These are phyloP conservation scores for Apeltes quadracus DNA, from an alignment of 2,113 vertebrate species.

Conservation along the genomic window DNA sequence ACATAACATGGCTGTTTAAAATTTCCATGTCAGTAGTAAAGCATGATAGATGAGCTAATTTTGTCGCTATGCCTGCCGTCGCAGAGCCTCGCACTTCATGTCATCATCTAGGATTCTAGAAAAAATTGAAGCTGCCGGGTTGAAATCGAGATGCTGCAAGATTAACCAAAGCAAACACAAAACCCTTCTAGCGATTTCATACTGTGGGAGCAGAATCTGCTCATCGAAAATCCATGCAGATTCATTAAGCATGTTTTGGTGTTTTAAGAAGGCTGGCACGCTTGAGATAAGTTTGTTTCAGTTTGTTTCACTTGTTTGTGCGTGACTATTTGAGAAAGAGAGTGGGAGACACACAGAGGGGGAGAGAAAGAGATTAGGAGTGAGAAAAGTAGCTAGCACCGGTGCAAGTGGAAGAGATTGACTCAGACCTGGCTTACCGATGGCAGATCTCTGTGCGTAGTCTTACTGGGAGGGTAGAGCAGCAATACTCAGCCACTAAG, in stretches of 20 bases:
- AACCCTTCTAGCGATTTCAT: slow-evolving; percentile 51
- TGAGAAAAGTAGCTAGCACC: slow-evolving; percentile 32
- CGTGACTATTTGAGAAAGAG: neutral
- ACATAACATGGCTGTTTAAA: slow-evolving; percentile 30
- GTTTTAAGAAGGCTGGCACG: slow-evolving; percentile 50
- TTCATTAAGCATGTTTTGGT: slow-evolving; percentile 57
- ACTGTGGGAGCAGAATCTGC: slow-evolving; percentile 26
- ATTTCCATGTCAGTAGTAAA: slow-evolving; percentile 20
- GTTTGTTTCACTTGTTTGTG: slow-evolving; percentile 18
- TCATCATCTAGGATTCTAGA: slow-evolving; percentile 45
- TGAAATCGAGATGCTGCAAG: slow-evolving; percentile 35
- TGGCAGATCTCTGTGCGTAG: slow-evolving; percentile 52
- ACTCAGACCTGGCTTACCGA: slow-evolving; percentile 62
- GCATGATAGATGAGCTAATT: slow-evolving; percentile 42
- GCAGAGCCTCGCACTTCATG: slow-evolving; percentile 44
- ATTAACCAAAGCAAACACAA: slow-evolving; percentile 44
- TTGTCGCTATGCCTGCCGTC: neutral
- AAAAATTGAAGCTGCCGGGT: slow-evolving; percentile 30
- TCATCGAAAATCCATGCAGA: slow-evolving; percentile 46
- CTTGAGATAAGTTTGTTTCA: slow-evolving; percentile 53
- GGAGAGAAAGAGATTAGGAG: slow-evolving; percentile 33
- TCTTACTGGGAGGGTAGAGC: slow-evolving; percentile 50
- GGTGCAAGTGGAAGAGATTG: slow-evolving; percentile 47
- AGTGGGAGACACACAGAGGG: neutral
- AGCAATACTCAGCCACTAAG: slow-evolving; percentile 38